Evolutionary conservation across 1,140 invertebrate species (phyloP), one percentile per base, ranked within the genome.

Genomic region (Vanessa atalanta): DNA sequence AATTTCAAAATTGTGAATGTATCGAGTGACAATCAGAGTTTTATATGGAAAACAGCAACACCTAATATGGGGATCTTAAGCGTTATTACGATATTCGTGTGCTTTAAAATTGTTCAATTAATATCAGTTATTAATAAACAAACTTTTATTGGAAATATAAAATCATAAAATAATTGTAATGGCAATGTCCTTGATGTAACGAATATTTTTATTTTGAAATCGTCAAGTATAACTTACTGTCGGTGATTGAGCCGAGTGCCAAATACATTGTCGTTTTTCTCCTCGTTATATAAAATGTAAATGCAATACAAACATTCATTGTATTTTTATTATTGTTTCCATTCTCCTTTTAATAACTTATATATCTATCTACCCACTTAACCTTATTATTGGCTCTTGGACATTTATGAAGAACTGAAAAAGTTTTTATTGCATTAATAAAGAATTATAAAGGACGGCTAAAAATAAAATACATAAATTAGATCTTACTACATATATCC

Each of bases 71-170:
- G 55, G 6, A 20, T 43, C 16, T 53, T 72, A 66, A 70, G n/a
- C 51, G 50, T 65, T 72, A 66, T 72, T 72, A 57, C 70, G 53
- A 66, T 65, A 73, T 67, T 47, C 16, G 11, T 61, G 43, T 14
- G 64, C 51, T 37, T 72, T 72, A 72, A 73, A 15, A 63, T 60
- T 73, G 16, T 55, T 37, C 71, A 67, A 73, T 73, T 73, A 73
- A 73, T 67, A 66, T 48, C 16, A 64, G 31, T 60, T 73, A 67
- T 73, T 73, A 73, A 67, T 65, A 72, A 57, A 65, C 50, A 20
- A 16, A 47, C 53, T 66, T 73, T 73, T 73, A 73, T 67, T 61
- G 65, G 5, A 37, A 47, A 61, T 37, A 55, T 73, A 67, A 73
- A 72, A 66, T 50, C 47, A 65, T 51, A 23, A 67, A 73, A 73